phyloP scores from a whole-genome alignment of 2,113 vertebrate genomes.

The Dipodomys stephensi region DNA sequence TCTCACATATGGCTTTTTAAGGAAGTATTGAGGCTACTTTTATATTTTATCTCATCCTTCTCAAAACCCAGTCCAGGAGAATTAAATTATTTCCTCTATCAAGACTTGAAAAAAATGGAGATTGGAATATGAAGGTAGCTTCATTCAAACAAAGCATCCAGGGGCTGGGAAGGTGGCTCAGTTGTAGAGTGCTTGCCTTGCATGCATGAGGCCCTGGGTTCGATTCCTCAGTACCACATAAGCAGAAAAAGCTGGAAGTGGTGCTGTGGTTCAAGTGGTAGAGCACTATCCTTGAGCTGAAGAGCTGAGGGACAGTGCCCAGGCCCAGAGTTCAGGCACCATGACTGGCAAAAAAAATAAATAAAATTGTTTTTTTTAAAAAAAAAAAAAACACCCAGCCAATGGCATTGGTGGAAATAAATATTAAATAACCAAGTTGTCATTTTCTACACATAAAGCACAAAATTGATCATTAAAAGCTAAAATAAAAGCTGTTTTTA shows the following conservation, averaged over 20 bases:
- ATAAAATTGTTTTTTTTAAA: too few relatives aligned
- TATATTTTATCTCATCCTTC: slow-evolving; percentile 4
- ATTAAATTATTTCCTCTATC: slow-evolving; percentile 40
- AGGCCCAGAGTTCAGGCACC: too few relatives aligned
- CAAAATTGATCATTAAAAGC: slow-evolving; percentile 23
- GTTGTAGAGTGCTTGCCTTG: too few relatives aligned
- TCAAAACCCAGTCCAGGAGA: slow-evolving; percentile 35
- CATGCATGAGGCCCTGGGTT: too few relatives aligned
- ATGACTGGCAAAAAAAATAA: too few relatives aligned
- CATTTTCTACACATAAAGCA: background rate
- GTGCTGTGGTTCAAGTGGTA: too few relatives aligned
- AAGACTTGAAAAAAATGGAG: background rate
- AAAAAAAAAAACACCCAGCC: background rate
- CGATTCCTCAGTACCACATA: too few relatives aligned
- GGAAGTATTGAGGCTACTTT: background rate
- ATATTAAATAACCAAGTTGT: background rate
- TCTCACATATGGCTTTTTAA: background rate
- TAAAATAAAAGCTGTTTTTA: slow-evolving; percentile 46
- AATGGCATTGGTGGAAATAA: slow-evolving; percentile 25
- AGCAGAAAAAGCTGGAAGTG: too few relatives aligned
- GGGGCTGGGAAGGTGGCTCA: too few relatives aligned
- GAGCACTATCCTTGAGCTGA: too few relatives aligned
- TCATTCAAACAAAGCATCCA: slow-evolving; percentile 43
- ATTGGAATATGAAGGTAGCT: background rate
- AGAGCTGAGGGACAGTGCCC: too few relatives aligned